Percentiles rank a stretch among this genome's conserved stretches.
Evolutionary conservation across 2,888 invertebrate genomes (phyloP).

Genomic region (Molanna angustata): DNA sequence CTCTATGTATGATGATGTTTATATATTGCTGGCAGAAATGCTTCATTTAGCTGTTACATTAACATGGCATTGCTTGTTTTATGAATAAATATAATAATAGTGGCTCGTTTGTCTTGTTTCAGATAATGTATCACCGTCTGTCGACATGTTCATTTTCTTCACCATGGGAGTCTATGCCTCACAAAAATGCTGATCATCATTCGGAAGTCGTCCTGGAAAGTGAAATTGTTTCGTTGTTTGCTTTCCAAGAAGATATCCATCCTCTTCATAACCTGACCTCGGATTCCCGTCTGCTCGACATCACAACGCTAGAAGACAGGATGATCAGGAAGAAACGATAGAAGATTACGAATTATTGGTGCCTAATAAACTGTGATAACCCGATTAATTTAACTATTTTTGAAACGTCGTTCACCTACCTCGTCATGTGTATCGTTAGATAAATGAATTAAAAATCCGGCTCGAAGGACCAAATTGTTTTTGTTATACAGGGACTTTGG

Average conservation of each 20-base stretch:
- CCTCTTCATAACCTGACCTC: conserved; percentile 24
- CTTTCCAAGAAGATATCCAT: conserved; percentile 15
- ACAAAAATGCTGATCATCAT: conserved; percentile 14
- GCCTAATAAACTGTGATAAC: no score
- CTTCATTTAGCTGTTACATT: no score
- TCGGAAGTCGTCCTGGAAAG: conserved; percentile 8
- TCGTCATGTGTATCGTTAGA: not conserved
- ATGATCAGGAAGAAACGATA: conserved; percentile 27
- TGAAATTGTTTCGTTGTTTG: conserved; percentile 4
- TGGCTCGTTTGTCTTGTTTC: conserved; percentile 13
- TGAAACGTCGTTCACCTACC: not conserved
- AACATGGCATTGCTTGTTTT: no score
- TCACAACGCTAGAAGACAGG: not conserved
- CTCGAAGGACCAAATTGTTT: no score
- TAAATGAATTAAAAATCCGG: no score
- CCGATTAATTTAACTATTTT: not conserved
- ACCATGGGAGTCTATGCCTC: conserved; percentile 7
- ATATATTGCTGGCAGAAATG: no score
- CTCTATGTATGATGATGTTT: no score
- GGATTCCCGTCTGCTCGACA: not conserved
- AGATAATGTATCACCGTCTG: conserved; percentile 10
- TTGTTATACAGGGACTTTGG: not conserved
- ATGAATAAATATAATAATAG: no score
- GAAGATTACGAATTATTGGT: no score
- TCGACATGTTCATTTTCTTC: not conserved